Percentiles rank a stretch among this genome's conserved stretches.
Evolutionary conservation across 2,113 vertebrate genomes (phyloP).

Genomic region (Egretta garzetta): DNA sequence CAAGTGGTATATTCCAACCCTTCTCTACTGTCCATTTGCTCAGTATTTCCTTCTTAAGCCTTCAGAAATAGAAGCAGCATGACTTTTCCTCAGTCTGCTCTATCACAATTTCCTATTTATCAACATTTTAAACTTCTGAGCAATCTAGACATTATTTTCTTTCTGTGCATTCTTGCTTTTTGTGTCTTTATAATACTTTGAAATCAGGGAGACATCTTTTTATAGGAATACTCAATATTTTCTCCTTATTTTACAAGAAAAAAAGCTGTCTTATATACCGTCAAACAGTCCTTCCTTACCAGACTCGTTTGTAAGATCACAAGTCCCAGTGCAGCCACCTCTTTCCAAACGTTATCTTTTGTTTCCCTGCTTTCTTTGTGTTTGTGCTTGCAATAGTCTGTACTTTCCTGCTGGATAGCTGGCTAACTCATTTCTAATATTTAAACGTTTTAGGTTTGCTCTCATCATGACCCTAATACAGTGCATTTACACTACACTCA

Average conservation of each 20-base stretch:
- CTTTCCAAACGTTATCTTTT: conserved; percentile 28
- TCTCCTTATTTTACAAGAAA: neutral
- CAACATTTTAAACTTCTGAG: neutral
- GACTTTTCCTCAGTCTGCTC: neutral
- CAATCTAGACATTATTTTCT: neutral
- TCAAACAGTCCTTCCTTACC: neutral
- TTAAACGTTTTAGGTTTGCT: conserved; percentile 57
- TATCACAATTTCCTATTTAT: neutral
- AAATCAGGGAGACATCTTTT: neutral
- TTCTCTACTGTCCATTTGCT: neutral
- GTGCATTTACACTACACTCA: conserved; percentile 66
- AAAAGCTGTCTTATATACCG: neutral
- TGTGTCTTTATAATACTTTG: neutral
- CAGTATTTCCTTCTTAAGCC: neutral
- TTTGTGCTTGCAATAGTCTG: neutral
- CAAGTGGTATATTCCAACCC: neutral
- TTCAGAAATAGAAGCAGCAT: neutral
- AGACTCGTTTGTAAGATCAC: conserved; percentile 1
- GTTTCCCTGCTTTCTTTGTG: conserved; percentile 50
- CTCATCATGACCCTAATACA: conserved; percentile 60
- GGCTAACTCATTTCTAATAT: conserved; percentile 41
- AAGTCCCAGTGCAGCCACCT: neutral
- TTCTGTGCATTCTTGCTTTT: neutral
- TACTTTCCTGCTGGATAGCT: neutral
- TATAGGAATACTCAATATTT: neutral